Conservation (phyloP, 2,888 invertebrate species). For the Ophion obscuratus region DNA sequence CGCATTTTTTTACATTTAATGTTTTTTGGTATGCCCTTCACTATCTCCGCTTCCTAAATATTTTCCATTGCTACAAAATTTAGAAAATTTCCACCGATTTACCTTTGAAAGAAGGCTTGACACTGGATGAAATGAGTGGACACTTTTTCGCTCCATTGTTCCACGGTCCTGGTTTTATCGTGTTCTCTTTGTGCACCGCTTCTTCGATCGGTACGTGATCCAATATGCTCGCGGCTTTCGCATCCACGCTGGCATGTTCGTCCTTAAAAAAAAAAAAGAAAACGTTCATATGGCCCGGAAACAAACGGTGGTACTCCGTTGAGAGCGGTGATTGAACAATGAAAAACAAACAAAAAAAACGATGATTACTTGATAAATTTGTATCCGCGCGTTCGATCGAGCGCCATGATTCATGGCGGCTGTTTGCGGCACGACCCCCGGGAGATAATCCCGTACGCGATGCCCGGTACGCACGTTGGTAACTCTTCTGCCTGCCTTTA, state of each 20-base stretch:
- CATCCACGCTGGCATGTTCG: slow-evolving; percentile 74
- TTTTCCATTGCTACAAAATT: neutral
- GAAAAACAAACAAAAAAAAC: slow-evolving; percentile 6
- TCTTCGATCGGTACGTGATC: slow-evolving; percentile 86
- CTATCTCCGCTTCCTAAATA: too few species aligned
- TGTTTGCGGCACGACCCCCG: slow-evolving; percentile 86
- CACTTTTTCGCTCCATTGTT: slow-evolving; percentile 84
- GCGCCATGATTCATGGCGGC: slow-evolving; percentile 82
- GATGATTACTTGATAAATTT: slow-evolving; percentile 86
- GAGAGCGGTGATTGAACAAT: neutral
- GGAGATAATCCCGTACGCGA: slow-evolving; percentile 85
- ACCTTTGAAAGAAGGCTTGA: slow-evolving; percentile 85
- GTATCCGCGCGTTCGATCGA: slow-evolving; percentile 85
- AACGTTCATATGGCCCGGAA: neutral
- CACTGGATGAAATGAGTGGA: slow-evolving; percentile 76
- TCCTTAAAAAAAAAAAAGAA: slow-evolving; percentile 73
- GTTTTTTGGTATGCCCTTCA: too few species aligned
- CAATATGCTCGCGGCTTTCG: slow-evolving; percentile 85
- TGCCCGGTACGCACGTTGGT: slow-evolving; percentile 86
- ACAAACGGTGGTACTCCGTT: neutral
- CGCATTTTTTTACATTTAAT: too few species aligned
- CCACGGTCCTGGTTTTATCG: slow-evolving; percentile 90
- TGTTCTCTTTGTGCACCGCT: slow-evolving; percentile 88
- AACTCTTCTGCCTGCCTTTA: slow-evolving; percentile 86
- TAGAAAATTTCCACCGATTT: slow-evolving; percentile 49